These are phyloP conservation scores for Podotricha telesiphe DNA, from an alignment of 2,888 invertebrate species.

Conservation along the genomic window DNA sequence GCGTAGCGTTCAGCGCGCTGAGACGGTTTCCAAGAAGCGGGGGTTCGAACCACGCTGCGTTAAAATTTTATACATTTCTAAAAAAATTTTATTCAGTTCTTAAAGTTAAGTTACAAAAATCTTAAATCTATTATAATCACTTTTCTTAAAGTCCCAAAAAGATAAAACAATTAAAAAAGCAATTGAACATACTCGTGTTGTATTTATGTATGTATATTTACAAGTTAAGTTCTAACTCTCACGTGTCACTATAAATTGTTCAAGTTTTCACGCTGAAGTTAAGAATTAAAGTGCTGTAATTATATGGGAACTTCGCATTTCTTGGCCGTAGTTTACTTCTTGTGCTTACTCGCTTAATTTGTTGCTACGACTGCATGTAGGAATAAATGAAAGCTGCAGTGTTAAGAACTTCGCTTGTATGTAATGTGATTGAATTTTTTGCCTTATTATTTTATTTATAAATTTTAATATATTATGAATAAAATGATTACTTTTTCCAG, in stretches of 20 bases:
- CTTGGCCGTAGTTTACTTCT: slow-evolving; percentile 25
- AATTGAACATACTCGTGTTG: no score
- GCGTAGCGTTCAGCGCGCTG: no score
- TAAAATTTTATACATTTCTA: no score
- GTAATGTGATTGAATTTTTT: slow-evolving; percentile 1
- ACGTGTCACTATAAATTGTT: slow-evolving; percentile 41
- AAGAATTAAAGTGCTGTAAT: slow-evolving; percentile 41
- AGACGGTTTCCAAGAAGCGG: no score
- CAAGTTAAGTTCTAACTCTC: slow-evolving; percentile 12
- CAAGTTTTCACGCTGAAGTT: slow-evolving; percentile 36
- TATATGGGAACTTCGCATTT: slow-evolving; percentile 32
- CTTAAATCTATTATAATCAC: no score
- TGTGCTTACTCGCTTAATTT: slow-evolving; percentile 23
- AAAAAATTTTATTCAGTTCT: no score
- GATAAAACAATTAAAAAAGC: no score
- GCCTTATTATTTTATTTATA: not conserved
- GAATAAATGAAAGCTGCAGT: not conserved
- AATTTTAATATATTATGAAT: no score
- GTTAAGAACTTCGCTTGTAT: not conserved
- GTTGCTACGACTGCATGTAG: slow-evolving; percentile 16
- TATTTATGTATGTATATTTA: not conserved
- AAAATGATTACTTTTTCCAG: no score
- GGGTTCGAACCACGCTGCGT: no score
- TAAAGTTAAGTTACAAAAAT: no score
- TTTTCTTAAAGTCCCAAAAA: no score